Percentiles rank a stretch among this genome's conserved stretches.
Conservation (phyloP, 2,888 invertebrate species). For the Monochamus alternatus region DNA sequence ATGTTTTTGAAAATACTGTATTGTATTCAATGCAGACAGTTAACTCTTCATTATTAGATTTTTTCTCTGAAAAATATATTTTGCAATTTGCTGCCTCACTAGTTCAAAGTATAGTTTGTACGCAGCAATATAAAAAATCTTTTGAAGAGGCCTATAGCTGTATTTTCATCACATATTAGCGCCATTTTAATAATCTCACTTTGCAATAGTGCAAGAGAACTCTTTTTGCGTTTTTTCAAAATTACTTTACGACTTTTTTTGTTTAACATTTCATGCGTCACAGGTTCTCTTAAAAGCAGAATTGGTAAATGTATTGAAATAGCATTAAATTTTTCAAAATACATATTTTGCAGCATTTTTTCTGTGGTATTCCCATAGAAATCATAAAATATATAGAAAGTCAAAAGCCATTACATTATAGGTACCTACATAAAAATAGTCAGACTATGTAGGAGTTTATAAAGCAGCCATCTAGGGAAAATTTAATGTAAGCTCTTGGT, state of each 20-base stretch:
- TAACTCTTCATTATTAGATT: not conserved
- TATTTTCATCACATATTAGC: not conserved
- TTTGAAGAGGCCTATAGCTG: not conserved
- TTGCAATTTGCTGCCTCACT: not conserved
- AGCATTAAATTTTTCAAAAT: no score
- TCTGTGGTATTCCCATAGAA: no score
- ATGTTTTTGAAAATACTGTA: not conserved
- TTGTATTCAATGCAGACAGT: not conserved
- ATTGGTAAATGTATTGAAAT: no score
- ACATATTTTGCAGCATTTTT: no score
- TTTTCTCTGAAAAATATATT: not conserved
- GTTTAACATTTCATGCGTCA: not conserved
- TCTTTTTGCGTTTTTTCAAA: not conserved
- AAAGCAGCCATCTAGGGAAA: no score
- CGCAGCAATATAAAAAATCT: not conserved
- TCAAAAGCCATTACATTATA: no score
- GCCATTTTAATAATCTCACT: not conserved
- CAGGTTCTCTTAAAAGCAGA: no score
- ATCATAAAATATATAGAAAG: no score
- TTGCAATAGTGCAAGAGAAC: not conserved
- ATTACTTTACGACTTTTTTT: not conserved
- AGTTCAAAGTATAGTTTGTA: not conserved
- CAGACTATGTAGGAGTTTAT: no score
- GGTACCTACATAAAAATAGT: no score
- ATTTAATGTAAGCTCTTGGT: no score